phyloP scores from a whole-genome alignment of 2,888 invertebrate species.

The Disparrhopalites patrizii region DNA sequence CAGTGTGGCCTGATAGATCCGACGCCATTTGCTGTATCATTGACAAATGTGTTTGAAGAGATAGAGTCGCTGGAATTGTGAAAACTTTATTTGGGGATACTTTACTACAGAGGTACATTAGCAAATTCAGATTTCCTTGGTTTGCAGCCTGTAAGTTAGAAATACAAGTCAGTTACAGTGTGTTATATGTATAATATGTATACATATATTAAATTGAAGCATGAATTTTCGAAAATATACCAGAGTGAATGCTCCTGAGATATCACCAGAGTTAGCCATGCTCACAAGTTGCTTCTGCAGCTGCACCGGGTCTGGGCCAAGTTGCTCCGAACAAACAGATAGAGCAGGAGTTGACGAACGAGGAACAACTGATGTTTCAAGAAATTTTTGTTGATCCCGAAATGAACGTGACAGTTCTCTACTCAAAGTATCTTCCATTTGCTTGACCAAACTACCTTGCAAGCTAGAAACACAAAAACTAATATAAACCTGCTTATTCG shows the following conservation, averaged over 20 bases:
- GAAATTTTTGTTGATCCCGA: conserved; percentile 60
- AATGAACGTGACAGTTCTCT: conserved; percentile 55
- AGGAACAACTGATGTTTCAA: conserved; percentile 61
- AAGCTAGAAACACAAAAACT: conserved; percentile 48
- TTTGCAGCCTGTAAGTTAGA: conserved; percentile 65
- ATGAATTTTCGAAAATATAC: conserved; percentile 48
- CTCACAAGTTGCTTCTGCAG: conserved; percentile 67
- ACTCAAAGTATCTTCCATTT: conserved; percentile 53
- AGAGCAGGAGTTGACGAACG: conserved; percentile 72
- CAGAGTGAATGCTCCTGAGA: conserved; percentile 80
- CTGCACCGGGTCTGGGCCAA: conserved; percentile 53
- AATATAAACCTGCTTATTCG: background rate
- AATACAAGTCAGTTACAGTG: background rate
- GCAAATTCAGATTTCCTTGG: conserved; percentile 80
- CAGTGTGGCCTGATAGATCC: conserved; percentile 78
- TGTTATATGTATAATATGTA: background rate
- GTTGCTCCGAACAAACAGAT: conserved; percentile 45
- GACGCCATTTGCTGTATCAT: conserved; percentile 91
- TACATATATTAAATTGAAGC: background rate
- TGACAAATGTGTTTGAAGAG: conserved; percentile 77
- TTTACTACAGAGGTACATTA: conserved; percentile 79
- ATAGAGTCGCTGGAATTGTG: conserved; percentile 56
- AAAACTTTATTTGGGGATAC: conserved; percentile 78
- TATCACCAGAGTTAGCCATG: conserved; percentile 66
- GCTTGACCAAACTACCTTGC: conserved; percentile 51